Conservation (phyloP, 2,113 vertebrate species). For the Sturnus vulgaris region DNA sequence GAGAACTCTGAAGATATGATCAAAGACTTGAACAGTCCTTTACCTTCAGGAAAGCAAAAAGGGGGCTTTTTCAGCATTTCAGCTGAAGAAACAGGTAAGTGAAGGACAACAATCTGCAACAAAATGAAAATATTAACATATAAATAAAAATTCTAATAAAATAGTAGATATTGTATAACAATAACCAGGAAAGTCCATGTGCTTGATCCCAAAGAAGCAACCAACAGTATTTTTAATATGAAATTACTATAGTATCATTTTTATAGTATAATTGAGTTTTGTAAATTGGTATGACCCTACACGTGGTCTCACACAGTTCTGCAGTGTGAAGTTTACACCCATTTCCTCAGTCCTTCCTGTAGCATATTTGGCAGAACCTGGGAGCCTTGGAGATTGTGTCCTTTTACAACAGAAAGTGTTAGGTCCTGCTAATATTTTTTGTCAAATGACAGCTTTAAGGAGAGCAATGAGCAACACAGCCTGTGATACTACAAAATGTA, state of each 20-base stretch:
- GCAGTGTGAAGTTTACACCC: neutral
- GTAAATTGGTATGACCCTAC: neutral
- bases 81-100: neutral
- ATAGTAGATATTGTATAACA: neutral
- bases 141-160: neutral
- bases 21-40: neutral
- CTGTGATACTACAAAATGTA: neutral
- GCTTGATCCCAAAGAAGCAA: neutral
- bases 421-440: neutral
- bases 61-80: neutral
- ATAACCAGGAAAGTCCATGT: neutral
- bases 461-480: neutral
- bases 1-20: neutral
- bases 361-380: neutral
- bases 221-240: neutral
- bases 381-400: neutral
- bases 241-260: neutral
- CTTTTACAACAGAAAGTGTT: neutral
- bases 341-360: neutral
- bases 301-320: neutral
- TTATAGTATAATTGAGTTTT: neutral
- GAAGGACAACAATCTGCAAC: neutral
- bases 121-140: neutral
- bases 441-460: neutral
- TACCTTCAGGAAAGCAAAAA: neutral